phyloP scores from a whole-genome alignment of 2,888 invertebrate genomes.

The Drosophila siamana region DNA sequence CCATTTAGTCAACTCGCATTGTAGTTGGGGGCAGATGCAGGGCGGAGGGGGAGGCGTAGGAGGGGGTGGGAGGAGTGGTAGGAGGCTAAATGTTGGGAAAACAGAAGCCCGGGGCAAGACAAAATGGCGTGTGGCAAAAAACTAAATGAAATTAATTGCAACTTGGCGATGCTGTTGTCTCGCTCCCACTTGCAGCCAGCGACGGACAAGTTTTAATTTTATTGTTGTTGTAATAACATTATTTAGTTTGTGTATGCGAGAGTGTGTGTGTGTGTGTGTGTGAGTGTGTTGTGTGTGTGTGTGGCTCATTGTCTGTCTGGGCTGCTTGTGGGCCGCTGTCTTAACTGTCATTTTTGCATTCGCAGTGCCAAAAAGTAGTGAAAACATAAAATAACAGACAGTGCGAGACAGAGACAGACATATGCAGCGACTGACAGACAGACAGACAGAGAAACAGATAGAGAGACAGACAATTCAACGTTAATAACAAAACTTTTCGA shows the following conservation, averaged over 20 bases:
- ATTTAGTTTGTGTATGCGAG: conserved; percentile 58
- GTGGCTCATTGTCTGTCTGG: conserved; percentile 39
- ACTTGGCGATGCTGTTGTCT: conserved; percentile 56
- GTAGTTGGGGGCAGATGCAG: conserved; percentile 24
- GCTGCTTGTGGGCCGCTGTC: conserved; percentile 18
- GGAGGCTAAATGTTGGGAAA: not conserved
- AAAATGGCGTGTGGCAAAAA: conserved; percentile 74
- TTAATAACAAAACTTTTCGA: conserved; percentile 80
- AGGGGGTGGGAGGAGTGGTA: not conserved
- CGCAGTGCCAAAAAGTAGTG: conserved; percentile 56
- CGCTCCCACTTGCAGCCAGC: conserved; percentile 31
- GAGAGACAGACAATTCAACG: conserved; percentile 56
- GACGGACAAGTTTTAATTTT: conserved; percentile 70
- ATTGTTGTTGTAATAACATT: conserved; percentile 78
- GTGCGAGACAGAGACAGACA: conserved; percentile 27
- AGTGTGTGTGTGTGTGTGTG: conserved; percentile 30
- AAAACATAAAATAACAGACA: conserved; percentile 67
- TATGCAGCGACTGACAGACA: not conserved
- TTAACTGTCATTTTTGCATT: conserved; percentile 74
- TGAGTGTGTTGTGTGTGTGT: conserved; percentile 42
- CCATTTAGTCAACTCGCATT: conserved; percentile 72
- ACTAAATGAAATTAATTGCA: conserved; percentile 81
- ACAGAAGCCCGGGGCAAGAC: conserved; percentile 25
- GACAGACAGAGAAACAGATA: conserved; percentile 12
- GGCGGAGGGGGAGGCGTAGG: too few species aligned